Conservation (phyloP, 2,888 invertebrate genomes). For the Parnassius orleans region DNA sequence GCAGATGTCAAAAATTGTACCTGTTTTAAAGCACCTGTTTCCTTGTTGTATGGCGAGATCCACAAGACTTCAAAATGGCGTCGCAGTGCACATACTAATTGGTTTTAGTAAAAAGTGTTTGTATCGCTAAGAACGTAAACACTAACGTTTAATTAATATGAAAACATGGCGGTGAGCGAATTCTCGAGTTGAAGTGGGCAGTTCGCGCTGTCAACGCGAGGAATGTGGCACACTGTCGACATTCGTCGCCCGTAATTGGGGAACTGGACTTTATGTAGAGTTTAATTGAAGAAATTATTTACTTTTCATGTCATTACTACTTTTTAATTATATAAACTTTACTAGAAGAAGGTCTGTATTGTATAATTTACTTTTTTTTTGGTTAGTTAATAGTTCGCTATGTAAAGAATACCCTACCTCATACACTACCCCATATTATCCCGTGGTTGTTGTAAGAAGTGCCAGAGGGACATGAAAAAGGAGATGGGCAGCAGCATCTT, state of each 20-base stretch:
- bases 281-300: not conserved
- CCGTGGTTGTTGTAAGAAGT: too few species aligned
- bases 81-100: not conserved
- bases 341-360: too few species aligned
- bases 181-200: not conserved
- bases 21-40: not conserved
- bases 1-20: not conserved
- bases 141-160: not conserved
- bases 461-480: too few species aligned
- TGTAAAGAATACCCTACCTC: too few species aligned
- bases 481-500: too few species aligned
- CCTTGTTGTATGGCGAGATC: not conserved
- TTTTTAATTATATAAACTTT: too few species aligned
- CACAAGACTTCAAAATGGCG: not conserved
- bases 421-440: too few species aligned
- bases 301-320: not conserved
- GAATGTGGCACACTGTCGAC: not conserved
- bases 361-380: too few species aligned
- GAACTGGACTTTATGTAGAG: not conserved
- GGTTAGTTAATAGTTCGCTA: too few species aligned
- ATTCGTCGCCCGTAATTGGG: conserved; percentile 2
- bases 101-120: not conserved
- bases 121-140: not conserved
- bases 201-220: not conserved
- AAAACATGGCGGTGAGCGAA: not conserved